phyloP scores from a whole-genome alignment of 1,140 invertebrate species.

The Bombus confusus region DNA sequence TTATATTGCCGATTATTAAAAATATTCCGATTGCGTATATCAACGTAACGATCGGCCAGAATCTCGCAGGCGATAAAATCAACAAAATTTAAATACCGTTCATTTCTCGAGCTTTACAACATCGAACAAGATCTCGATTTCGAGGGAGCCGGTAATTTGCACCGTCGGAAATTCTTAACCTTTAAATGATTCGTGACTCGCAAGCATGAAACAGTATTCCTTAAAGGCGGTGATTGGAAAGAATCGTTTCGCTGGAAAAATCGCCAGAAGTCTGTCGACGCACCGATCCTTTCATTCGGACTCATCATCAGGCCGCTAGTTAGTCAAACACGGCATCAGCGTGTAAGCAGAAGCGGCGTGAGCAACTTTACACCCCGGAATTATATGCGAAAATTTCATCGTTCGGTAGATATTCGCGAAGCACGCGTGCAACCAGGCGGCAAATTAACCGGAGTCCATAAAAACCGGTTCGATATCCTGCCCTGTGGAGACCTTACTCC shows the following conservation, averaged over 20 bases:
- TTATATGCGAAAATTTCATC: conserved; percentile 1
- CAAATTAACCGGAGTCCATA: conserved; percentile 38
- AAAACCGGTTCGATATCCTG: conserved; percentile 52
- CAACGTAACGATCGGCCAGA: neutral
- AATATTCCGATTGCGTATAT: neutral
- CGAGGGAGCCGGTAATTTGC: neutral
- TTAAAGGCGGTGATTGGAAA: neutral
- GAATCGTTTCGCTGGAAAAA: neutral
- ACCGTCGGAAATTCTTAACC: neutral
- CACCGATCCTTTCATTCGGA: neutral
- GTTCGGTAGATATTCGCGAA: neutral
- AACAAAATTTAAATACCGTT: neutral
- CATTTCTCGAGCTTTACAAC: neutral
- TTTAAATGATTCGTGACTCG: conserved; percentile 2
- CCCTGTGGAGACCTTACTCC: neutral
- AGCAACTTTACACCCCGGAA: neutral
- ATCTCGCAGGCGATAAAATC: neutral
- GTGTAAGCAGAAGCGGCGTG: neutral
- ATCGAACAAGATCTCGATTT: neutral
- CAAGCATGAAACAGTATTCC: neutral
- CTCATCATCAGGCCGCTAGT: neutral
- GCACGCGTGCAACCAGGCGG: conserved; percentile 12
- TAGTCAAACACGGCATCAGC: neutral
- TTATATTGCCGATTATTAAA: too few species aligned
- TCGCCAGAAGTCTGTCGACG: neutral